These are phyloP conservation scores for Parapristionchus giblindavisi DNA, from an alignment of 2,888 invertebrate species.

Conservation along the genomic window DNA sequence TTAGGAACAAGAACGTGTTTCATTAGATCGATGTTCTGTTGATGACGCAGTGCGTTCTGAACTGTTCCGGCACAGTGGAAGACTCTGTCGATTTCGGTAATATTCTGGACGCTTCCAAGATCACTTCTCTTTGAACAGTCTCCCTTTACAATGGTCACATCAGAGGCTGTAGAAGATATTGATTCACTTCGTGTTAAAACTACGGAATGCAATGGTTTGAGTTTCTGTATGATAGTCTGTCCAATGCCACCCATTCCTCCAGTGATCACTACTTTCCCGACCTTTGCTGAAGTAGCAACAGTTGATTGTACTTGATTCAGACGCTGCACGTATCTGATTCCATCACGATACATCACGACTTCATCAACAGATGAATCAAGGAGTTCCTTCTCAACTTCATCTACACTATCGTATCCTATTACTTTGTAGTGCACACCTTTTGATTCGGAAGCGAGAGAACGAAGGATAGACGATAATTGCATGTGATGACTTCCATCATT, in stretches of 20 bases:
- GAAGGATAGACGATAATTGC: slow-evolving; percentile 51
- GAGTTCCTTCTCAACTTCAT: slow-evolving; percentile 46
- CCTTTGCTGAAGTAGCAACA: background rate
- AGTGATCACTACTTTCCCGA: slow-evolving; percentile 16
- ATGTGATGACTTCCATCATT: slow-evolving; percentile 43
- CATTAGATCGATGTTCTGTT: slow-evolving; percentile 43
- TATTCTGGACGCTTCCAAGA: slow-evolving; percentile 13
- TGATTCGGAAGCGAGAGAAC: slow-evolving; percentile 49
- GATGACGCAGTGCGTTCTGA: slow-evolving; percentile 45
- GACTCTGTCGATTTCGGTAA: slow-evolving; percentile 43
- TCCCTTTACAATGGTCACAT: background rate
- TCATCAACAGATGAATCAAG: slow-evolving; percentile 41
- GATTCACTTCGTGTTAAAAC: slow-evolving; percentile 40
- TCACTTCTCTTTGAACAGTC: slow-evolving; percentile 33
- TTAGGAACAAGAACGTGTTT: slow-evolving; percentile 51
- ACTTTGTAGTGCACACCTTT: slow-evolving; percentile 27
- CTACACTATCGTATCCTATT: slow-evolving; percentile 43
- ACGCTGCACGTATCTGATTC: slow-evolving; percentile 45
- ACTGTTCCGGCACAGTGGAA: slow-evolving; percentile 63
- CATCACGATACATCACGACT: slow-evolving; percentile 45
- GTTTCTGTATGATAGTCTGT: slow-evolving; percentile 40
- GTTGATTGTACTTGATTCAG: background rate
- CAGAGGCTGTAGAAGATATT: too few relatives aligned
- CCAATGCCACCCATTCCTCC: slow-evolving; percentile 63
- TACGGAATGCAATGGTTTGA: slow-evolving; percentile 38